Evolutionary conservation across 2,113 vertebrate genomes (phyloP).

Genomic region (Charadrius vociferus): DNA sequence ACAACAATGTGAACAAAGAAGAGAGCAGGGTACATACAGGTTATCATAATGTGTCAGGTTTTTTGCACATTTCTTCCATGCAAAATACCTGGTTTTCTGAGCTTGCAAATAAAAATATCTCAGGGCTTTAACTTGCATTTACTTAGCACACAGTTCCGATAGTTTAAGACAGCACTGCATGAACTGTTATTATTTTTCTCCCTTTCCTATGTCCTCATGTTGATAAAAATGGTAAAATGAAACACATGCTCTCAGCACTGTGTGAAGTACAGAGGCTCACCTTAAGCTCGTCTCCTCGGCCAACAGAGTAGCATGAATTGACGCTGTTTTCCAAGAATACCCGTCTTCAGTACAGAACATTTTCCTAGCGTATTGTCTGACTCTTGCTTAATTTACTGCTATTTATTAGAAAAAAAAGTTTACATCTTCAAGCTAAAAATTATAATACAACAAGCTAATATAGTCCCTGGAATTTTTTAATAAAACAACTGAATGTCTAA

Average conservation of each 20-base stretch:
- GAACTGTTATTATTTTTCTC: neutral
- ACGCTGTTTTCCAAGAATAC: neutral
- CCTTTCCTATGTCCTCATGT: neutral
- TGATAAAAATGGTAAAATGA: neutral
- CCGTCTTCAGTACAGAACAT: neutral
- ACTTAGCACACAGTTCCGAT: neutral
- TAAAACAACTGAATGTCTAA: neutral
- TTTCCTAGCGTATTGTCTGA: neutral
- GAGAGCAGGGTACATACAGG: neutral
- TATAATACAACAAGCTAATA: neutral
- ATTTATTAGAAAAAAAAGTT: neutral
- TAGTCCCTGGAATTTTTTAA: neutral
- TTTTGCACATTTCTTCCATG: neutral
- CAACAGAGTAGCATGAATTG: neutral
- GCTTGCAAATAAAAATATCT: neutral
- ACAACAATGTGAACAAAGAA: neutral
- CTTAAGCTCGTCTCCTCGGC: neutral
- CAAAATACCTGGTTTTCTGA: neutral
- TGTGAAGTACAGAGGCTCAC: neutral
- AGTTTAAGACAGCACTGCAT: neutral
- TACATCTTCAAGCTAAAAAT: neutral
- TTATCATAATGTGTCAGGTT: accelerated
- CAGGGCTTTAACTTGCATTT: neutral
- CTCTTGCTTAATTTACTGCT: neutral
- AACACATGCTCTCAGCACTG: neutral